Conservation (phyloP, 2,888 invertebrate genomes). For the Pheosia gnoma region DNA sequence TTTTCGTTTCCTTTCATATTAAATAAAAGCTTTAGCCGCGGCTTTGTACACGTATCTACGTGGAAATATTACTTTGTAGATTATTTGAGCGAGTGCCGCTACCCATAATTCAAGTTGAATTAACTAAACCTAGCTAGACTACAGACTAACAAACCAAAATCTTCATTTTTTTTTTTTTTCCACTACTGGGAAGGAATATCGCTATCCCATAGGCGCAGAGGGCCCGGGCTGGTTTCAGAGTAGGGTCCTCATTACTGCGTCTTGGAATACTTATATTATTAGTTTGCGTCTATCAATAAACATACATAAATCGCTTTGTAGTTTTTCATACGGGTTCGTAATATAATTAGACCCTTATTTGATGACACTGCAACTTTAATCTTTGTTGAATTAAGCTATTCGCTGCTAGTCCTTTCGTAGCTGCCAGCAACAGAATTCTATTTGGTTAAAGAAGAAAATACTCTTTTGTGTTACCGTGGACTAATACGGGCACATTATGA, state of each 20-base stretch:
- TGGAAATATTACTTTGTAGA: no score
- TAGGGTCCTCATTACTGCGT: constrained; percentile 2
- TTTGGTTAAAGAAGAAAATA: neutral
- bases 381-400: neutral
- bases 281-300: neutral
- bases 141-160: no score
- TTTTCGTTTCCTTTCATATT: no score
- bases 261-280: neutral
- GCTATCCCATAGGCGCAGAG: neutral
- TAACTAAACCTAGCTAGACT: no score
- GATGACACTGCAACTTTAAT: constrained; percentile 1
- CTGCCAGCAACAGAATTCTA: neutral
- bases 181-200: neutral
- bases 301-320: neutral
- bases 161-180: no score
- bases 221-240: neutral
- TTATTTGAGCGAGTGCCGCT: no score
- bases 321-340: constrained; percentile 1
- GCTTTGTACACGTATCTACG: no score
- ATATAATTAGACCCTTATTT: neutral
- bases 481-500: neutral
- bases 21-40: no score
- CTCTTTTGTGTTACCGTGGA: neutral
- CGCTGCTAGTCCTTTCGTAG: neutral
- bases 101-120: no score